Conservation (phyloP, 1,140 invertebrate species). For the Drosophila gunungcola region DNA sequence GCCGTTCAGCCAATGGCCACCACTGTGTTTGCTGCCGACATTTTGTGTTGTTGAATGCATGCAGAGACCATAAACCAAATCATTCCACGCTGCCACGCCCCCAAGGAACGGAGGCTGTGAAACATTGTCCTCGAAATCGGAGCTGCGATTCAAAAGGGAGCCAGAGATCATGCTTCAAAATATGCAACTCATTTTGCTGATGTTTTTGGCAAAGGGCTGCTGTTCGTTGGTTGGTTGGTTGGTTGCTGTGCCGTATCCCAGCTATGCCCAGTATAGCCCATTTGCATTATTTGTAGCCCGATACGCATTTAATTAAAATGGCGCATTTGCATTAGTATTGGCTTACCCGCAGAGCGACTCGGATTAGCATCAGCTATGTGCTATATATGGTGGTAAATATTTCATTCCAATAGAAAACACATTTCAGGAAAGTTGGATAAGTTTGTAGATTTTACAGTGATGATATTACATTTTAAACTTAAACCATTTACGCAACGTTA, state of each 20-base stretch:
- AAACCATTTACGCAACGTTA: too few relatives aligned
- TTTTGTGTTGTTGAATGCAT: constrained; percentile 73
- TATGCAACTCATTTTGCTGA: constrained; percentile 65
- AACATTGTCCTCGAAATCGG: constrained; percentile 33
- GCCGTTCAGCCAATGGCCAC: constrained; percentile 35
- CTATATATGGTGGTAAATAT: neutral
- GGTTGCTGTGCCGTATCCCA: constrained; percentile 5
- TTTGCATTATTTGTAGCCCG: constrained; percentile 76
- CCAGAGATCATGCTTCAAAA: constrained; percentile 55
- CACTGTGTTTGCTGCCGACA: constrained; percentile 28
- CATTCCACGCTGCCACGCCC: constrained; percentile 69
- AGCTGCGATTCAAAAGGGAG: constrained; percentile 3
- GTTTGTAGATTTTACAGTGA: neutral
- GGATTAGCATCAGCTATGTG: constrained; percentile 36
- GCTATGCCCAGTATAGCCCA: constrained; percentile 22
- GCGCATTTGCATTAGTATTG: constrained; percentile 46
- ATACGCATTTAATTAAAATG: constrained; percentile 78
- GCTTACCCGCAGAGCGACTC: constrained; percentile 12
- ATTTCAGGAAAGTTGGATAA: constrained; percentile 38
- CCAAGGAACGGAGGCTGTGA: constrained; percentile 32
- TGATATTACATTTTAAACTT: neutral
- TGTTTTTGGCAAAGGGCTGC: constrained; percentile 15
- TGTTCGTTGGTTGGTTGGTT: neutral
- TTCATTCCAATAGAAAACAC: constrained; percentile 17
- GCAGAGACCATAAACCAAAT: constrained; percentile 77